Evolutionary conservation across 2,797 vertebrate species (phyloP).

Genomic region (Pampus argenteus): DNA sequence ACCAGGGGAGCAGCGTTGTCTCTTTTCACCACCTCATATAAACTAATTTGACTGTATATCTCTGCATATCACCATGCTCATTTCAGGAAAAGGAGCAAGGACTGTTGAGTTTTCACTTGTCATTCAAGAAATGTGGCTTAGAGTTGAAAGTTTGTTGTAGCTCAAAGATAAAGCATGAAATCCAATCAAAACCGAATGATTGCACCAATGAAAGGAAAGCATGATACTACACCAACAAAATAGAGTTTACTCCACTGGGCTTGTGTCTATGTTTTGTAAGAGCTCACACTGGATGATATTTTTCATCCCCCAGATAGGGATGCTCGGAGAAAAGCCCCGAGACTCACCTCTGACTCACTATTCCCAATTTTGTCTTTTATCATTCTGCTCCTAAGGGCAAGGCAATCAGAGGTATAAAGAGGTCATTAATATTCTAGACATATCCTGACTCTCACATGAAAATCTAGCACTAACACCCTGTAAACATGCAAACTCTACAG

Average conservation of each 20-base stretch:
- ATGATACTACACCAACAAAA: neutral
- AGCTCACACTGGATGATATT: constrained; percentile 9
- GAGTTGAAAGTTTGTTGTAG: constrained; percentile 8
- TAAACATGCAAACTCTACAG: constrained; percentile 20
- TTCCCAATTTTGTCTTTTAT: constrained; percentile 53
- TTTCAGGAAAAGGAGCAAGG: constrained; percentile 19
- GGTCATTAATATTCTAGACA: constrained; percentile 55
- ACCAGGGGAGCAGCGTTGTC: constrained; percentile 25
- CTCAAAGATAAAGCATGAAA: constrained; percentile 4
- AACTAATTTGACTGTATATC: constrained; percentile 44
- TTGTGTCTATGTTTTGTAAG: constrained; percentile 10
- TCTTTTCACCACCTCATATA: constrained; percentile 28
- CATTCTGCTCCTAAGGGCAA: constrained; percentile 48
- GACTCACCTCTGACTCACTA: constrained; percentile 42
- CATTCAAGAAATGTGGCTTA: neutral
- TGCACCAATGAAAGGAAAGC: neutral
- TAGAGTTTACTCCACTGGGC: constrained; percentile 10
- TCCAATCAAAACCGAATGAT: neutral
- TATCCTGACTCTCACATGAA: constrained; percentile 18
- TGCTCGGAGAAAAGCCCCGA: constrained; percentile 33
- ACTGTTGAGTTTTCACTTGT: constrained; percentile 3
- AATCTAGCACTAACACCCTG: constrained; percentile 23
- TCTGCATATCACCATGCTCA: constrained; percentile 7
- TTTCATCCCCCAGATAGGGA: constrained; percentile 28
- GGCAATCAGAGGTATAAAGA: constrained; percentile 55